Conservation (phyloP, 2,888 invertebrate species). For the Cactoblastis cactorum region DNA sequence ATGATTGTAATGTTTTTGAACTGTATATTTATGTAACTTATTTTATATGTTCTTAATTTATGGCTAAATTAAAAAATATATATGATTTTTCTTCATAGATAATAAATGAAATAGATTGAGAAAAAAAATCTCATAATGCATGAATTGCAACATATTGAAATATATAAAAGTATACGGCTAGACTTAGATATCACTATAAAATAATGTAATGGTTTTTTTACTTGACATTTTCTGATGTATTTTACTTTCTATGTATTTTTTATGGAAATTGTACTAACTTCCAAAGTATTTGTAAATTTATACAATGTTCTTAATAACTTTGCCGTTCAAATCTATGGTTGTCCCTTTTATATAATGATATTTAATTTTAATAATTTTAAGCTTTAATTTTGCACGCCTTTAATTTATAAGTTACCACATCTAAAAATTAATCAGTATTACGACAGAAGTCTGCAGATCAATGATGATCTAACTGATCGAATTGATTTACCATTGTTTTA, state of each 20-base stretch:
- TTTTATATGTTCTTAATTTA: not conserved
- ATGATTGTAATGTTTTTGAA: not conserved
- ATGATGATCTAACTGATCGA: not conserved
- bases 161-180: too few species aligned
- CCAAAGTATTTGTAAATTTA: slow-evolving; percentile 25
- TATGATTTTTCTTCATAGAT: too few species aligned
- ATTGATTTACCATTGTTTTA: not conserved
- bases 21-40: not conserved
- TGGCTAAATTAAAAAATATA: too few species aligned
- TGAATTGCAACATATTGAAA: too few species aligned
- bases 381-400: slow-evolving; percentile 30
- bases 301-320: not conserved
- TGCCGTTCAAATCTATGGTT: not conserved
- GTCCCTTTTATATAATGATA: not conserved
- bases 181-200: too few species aligned
- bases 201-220: too few species aligned
- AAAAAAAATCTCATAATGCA: too few species aligned
- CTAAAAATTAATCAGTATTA: slow-evolving; percentile 10
- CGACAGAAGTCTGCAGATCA: not conserved
- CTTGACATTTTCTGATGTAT: not conserved
- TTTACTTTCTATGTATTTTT: not conserved
- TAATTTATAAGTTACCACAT: slow-evolving; percentile 27
- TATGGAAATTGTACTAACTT: slow-evolving; percentile 10
- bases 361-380: slow-evolving; percentile 20
- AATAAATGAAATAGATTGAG: too few species aligned